Percentiles rank a stretch among this genome's conserved stretches.
Conservation (phyloP, 2,797 vertebrate genomes). For the Paratrypauchen microcephalus region DNA sequence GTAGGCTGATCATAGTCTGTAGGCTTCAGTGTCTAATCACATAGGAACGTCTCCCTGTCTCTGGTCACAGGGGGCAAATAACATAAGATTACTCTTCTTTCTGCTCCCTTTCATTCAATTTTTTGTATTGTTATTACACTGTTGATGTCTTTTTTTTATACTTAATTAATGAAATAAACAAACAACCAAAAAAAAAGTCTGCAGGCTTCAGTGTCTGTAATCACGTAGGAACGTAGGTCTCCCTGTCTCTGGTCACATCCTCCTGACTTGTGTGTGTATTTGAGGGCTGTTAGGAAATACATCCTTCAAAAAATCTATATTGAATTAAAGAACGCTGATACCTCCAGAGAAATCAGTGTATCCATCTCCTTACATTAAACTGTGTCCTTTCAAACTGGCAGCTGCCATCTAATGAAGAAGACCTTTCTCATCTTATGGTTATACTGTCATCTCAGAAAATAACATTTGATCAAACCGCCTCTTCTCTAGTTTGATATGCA, state of each 20-base stretch:
- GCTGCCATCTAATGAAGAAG: constrained; percentile 42
- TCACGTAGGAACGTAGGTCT: constrained; percentile 26
- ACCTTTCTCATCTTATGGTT: constrained; percentile 21
- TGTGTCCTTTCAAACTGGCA: constrained; percentile 64
- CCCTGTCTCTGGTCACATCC: constrained; percentile 29
- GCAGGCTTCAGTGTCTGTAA: constrained; percentile 33
- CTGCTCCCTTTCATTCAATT: too few relatives aligned
- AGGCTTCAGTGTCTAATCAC: constrained; percentile 32
- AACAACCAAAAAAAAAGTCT: too few relatives aligned
- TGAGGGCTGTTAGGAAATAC: constrained; percentile 1
- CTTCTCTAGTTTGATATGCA: constrained; percentile 52
- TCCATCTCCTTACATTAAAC: constrained; percentile 36
- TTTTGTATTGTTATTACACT: too few relatives aligned
- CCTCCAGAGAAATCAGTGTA: constrained; percentile 13
- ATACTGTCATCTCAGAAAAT: constrained; percentile 53
- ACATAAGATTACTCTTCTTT: too few relatives aligned
- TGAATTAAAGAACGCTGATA: constrained; percentile 26
- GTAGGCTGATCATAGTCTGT: constrained; percentile 48
- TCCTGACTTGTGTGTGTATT: constrained; percentile 23
- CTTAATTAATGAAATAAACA: too few relatives aligned
- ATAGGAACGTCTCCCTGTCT: constrained; percentile 20
- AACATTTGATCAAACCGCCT: constrained; percentile 38
- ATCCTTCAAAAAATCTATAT: constrained; percentile 24
- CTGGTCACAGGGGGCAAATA: too few relatives aligned
- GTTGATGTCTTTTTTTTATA: too few relatives aligned